These are phyloP conservation scores for Peromyscus eremicus DNA, from an alignment of 2,797 vertebrate species.

Conservation along the genomic window DNA sequence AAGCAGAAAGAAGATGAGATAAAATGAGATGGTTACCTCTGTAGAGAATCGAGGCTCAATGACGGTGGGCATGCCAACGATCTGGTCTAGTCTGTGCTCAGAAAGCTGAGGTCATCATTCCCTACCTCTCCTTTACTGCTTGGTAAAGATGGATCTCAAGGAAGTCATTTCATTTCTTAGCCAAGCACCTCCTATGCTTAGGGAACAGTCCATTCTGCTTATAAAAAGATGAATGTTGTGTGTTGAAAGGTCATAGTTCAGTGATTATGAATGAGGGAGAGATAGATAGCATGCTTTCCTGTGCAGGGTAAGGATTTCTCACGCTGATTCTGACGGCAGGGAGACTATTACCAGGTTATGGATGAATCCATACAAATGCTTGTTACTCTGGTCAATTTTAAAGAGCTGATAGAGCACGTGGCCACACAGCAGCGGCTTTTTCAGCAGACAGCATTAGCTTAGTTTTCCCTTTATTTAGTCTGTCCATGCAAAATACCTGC, in stretches of 20 bases:
- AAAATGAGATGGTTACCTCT: background rate
- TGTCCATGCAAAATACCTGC: background rate
- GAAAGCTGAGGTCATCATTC: background rate
- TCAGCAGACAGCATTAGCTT: background rate
- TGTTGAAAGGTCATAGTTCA: background rate
- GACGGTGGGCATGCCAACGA: background rate
- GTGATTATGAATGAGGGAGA: background rate
- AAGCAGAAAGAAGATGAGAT: background rate
- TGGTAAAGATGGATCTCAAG: background rate
- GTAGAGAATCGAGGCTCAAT: background rate
- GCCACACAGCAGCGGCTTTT: background rate
- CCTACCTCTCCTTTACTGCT: background rate
- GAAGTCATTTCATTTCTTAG: background rate
- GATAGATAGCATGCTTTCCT: background rate
- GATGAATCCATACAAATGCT: background rate
- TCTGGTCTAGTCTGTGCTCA: background rate
- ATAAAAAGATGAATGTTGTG: background rate
- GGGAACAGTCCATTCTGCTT: background rate
- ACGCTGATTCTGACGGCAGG: background rate
- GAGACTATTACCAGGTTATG: background rate
- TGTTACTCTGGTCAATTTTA: background rate
- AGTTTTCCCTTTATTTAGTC: background rate
- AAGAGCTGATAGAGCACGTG: background rate
- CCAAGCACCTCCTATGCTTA: background rate
- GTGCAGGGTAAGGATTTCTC: background rate